Conservation (phyloP, 2,888 invertebrate genomes). For the Tupiocoris notatus region DNA sequence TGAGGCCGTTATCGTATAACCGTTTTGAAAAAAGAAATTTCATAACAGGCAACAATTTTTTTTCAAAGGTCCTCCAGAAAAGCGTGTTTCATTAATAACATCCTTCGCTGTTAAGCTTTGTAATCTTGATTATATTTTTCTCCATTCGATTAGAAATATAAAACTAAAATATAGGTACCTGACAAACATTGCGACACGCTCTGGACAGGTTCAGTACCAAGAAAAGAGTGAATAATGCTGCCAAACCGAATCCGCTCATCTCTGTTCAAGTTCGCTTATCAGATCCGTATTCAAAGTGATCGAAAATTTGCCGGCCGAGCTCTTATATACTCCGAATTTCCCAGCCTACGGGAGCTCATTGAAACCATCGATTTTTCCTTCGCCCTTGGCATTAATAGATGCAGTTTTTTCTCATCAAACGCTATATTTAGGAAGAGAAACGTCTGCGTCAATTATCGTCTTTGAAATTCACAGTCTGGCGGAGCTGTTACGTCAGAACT, state of each 20-base stretch:
- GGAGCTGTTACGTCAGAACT: neutral
- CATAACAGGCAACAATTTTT: no score
- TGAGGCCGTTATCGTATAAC: no score
- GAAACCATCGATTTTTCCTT: neutral
- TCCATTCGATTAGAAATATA: no score
- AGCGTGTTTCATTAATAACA: no score
- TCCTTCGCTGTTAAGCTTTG: no score
- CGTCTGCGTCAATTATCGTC: neutral
- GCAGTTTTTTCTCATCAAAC: slow-evolving; percentile 3
- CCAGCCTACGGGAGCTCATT: slow-evolving; percentile 4
- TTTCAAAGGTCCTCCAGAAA: no score
- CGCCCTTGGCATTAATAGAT: neutral
- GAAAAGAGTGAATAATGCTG: neutral
- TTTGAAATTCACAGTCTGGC: slow-evolving; percentile 7
- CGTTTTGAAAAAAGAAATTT: no score
- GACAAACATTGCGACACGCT: neutral
- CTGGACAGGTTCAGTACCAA: neutral
- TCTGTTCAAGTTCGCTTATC: neutral
- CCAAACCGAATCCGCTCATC: neutral
- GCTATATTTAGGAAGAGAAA: neutral
- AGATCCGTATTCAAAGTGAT: slow-evolving; percentile 8
- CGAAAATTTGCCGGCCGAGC: neutral
- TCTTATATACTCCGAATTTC: slow-evolving; percentile 6
- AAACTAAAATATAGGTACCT: no score
- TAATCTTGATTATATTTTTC: no score